These are phyloP conservation scores for Actenoides lindsayi DNA, from an alignment of 2,113 vertebrate species.

Conservation along the genomic window DNA sequence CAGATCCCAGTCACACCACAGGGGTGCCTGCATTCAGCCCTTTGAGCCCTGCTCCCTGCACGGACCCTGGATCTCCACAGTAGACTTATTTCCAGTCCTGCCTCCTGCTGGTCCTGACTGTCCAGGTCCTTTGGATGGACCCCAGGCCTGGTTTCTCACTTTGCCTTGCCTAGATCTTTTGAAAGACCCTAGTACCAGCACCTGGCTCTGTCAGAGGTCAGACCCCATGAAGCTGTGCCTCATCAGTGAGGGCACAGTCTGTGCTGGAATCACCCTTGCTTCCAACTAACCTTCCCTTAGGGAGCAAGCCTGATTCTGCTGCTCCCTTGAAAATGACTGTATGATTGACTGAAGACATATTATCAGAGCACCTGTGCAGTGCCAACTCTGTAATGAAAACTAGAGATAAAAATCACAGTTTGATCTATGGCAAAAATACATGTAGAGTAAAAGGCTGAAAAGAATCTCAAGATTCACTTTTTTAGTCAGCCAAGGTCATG, in stretches of 20 bases:
- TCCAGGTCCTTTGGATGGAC: neutral
- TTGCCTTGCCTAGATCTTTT: neutral
- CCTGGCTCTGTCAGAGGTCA: neutral
- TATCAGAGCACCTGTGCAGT: neutral
- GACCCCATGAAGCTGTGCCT: neutral
- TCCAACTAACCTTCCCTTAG: neutral
- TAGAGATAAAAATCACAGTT: neutral
- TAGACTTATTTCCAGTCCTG: neutral
- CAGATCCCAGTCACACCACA: neutral
- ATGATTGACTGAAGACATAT: neutral
- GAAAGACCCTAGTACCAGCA: neutral
- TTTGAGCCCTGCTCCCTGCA: neutral
- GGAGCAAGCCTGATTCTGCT: neutral
- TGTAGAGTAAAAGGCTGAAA: neutral
- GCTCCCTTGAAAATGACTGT: neutral
- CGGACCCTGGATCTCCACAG: rapidly evolving
- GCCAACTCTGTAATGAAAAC: neutral
- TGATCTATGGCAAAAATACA: neutral
- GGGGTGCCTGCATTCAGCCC: too few species aligned
- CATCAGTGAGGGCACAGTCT: neutral
- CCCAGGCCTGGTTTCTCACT: neutral
- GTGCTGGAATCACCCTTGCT: neutral
- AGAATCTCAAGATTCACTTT: neutral
- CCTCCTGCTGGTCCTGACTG: neutral
- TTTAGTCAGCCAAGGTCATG: neutral